Base-by-base conservation (phyloP, 2,888 invertebrate species). In the Pollenia labialis region DNA sequence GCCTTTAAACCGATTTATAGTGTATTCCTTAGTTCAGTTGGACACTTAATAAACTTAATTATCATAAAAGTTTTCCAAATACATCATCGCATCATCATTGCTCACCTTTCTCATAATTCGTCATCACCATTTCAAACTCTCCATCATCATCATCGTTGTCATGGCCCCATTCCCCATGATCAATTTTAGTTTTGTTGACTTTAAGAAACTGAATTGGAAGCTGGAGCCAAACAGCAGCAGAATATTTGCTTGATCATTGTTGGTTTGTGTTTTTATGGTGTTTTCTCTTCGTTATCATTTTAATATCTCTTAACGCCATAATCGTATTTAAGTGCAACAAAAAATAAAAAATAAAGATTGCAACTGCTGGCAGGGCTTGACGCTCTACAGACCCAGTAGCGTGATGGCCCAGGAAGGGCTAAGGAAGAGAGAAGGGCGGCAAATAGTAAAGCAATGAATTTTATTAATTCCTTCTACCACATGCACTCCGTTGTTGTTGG, bases 251-350 rank as follows among this genome's bases (percentile, higher is more conserved):
- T 60, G 18, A 80, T 68, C 84, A 72, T 72, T 54, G 40, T 66
- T 60, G 18, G 44, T 46, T 40, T 16, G 14, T 64, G 32, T 76
- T 23, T 46, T 69, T 56, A 32, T 56, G 8, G 52, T 77, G 52
- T 50, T 60, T 58, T 69, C 46, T 42, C 69, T 66, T 8, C 23
- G 42, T 72, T 80, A 81, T 76, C 81, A 58, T 64, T 76, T 71
- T 76, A 72, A 77, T 68, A 85, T 75, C 85, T 71, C 66, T 85
- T 77, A 85, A 85, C 85, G 77, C 83, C 77, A 77, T 72, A 84
- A 83, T 84, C 71, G 23, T 71, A 48, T 23, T 42, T 42, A n/a
- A 62, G 52, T 12, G 50, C 64, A 74, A 54, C n/a, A 66, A 68
- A 32, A 6, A 52, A 42, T 9, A 16, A 42, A 32, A 44, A 64